A percentile compares a stretch with the other conserved stretches of the same genome.
Conservation (phyloP, 2,888 invertebrate genomes). For the Melanargia galathea region DNA sequence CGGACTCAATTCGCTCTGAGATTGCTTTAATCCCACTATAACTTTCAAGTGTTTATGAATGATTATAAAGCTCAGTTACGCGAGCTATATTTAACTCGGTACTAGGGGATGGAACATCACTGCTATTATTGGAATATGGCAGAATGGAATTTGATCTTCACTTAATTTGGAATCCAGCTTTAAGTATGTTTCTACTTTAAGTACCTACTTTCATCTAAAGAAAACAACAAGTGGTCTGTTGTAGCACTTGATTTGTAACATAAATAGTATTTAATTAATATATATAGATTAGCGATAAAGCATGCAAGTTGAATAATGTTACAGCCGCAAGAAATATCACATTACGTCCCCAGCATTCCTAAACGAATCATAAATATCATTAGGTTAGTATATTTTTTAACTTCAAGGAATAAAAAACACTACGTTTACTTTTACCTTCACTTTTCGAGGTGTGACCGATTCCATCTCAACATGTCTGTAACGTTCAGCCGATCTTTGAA, state of each 20-base stretch:
- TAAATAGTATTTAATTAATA: not conserved
- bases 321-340: slow-evolving; percentile 35
- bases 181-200: not conserved
- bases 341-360: slow-evolving; percentile 38
- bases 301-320: slow-evolving; percentile 13
- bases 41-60: slow-evolving; percentile 29
- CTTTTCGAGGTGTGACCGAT: slow-evolving; percentile 86
- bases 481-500: slow-evolving; percentile 81
- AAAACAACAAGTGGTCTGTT: slow-evolving; percentile 15
- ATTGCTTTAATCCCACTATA: slow-evolving; percentile 21
- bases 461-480: slow-evolving; percentile 82
- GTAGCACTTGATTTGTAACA: not conserved
- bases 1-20: slow-evolving; percentile 25
- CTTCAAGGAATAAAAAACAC: slow-evolving; percentile 16
- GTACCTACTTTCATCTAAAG: not conserved
- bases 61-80: slow-evolving; percentile 19
- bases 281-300: not conserved
- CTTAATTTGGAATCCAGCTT: not conserved
- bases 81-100: slow-evolving; percentile 15
- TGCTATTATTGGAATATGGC: slow-evolving; percentile 15
- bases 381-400: not conserved
- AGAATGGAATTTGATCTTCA: slow-evolving; percentile 6
- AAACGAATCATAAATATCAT: slow-evolving; percentile 19
- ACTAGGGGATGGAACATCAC: slow-evolving; percentile 1
- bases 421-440: slow-evolving; percentile 84